Base-by-base conservation (phyloP, 2,888 invertebrate genomes). In the Metellina segmentata region DNA sequence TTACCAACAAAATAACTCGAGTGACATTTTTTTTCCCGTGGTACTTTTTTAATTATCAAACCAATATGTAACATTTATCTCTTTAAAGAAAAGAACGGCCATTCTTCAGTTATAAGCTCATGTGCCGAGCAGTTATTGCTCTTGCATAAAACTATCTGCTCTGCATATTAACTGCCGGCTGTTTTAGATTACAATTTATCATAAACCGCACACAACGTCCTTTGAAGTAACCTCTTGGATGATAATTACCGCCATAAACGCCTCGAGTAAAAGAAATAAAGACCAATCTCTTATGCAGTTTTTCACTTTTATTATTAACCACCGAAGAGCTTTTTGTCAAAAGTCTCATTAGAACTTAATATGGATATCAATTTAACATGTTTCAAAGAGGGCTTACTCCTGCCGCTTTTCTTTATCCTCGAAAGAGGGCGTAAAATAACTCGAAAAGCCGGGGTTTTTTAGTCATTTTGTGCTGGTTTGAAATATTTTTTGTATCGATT, bases 311-410 rank as follows among this genome's bases (percentile, higher is more conserved):
- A 16, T 53, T 61, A 85, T 75, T 74, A 85, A 85, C 74, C 85
- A 75, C 20, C 34, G 13, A 61, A 75, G 8, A 75, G 34, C 74
- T 85, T 85, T 82, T 75, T 74, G 74, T 75, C 61, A 20, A 51
- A 61, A 7, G 75, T 53, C 85, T 85, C 85, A 75, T 85, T 85
- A 75, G 74, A 74, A 20, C 71, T 20, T 8, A 85, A 85, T 75
- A 75, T 61, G 75, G 85, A 85, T 85, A 85, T 85, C 74, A 85
- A 85, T 85, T 85, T 82, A 61, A 69, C 70, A n/a, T 69, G 34
- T 69, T 52, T 82, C 51, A 82, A 85, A 52, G 52, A 19, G 75
- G 74, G 53, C 70, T 75, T 75, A 61, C 74, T 75, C 75, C 6
- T 75, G 51, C n/a, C 72, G 72, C 72, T 82, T 72, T 82, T 82